phyloP scores from a whole-genome alignment of 30 jellyfish, hydroid and myxozoan species.

The Hydractinia echinata region DNA sequence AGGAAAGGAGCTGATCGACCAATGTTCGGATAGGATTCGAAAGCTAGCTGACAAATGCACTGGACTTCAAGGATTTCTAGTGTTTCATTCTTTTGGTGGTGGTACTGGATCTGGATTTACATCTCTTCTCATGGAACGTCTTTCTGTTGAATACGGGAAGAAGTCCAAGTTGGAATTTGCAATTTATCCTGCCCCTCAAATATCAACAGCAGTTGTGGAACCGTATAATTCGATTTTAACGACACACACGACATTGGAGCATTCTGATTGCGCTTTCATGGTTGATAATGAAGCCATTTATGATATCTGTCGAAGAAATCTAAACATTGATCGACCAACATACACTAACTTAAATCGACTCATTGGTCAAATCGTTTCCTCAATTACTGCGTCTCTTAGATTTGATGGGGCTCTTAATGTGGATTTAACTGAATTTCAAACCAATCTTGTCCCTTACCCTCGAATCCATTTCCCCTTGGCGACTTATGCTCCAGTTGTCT shows the following conservation, averaged over 20 bases:
- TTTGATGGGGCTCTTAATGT: conserved; percentile 65
- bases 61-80: conserved; percentile 84
- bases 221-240: conserved; percentile 19
- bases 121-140: conserved; percentile 90
- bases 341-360: conserved; percentile 70
- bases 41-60: conserved; percentile 81
- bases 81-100: conserved; percentile 67
- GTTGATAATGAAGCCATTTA: too few species aligned
- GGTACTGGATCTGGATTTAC: conserved; percentile 48
- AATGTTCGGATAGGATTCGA: conserved; percentile 69
- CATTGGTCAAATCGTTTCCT: conserved; percentile 21
- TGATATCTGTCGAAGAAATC: not conserved
- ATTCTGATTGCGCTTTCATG: too few species aligned
- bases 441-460: conserved; percentile 89
- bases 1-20: conserved; percentile 62
- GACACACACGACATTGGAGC: too few species aligned
- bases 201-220: conserved; percentile 92
- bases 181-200: conserved; percentile 56
- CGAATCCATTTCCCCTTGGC: not conserved
- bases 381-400: conserved; percentile 73
- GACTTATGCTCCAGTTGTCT: conserved; percentile 5
- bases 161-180: too few species aligned
- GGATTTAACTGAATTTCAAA: conserved; percentile 47
- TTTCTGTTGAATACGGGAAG: conserved; percentile 80
- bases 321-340: conserved; percentile 85